Conservation (phyloP, 2,113 vertebrate genomes). For the Aplodontia rufa region DNA sequence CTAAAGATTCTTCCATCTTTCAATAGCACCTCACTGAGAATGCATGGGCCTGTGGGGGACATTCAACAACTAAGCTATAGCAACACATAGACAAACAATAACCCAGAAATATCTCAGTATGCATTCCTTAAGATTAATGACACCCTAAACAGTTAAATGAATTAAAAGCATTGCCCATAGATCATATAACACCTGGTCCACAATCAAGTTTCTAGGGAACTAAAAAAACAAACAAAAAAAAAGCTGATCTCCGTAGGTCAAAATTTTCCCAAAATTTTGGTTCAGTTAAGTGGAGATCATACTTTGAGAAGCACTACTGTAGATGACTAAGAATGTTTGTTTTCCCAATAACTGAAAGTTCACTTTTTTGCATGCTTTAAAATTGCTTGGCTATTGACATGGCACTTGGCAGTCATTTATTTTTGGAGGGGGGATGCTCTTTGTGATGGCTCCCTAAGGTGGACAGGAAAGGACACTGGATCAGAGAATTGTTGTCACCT, state of each 20-base stretch:
- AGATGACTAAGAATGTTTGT: background rate
- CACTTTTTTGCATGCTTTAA: constrained; percentile 2
- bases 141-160: background rate
- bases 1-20: background rate
- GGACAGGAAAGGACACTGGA: background rate
- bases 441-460: background rate
- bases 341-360: constrained; percentile 26
- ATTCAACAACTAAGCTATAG: background rate
- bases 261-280: background rate
- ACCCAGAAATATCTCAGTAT: background rate
- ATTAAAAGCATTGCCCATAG: constrained; percentile 27
- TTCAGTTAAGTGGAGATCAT: background rate
- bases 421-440: background rate
- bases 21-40: background rate
- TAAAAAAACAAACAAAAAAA: constrained; percentile 9
- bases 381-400: background rate
- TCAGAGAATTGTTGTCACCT: background rate
- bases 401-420: background rate
- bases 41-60: background rate
- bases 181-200: background rate
- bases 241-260: background rate
- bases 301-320: background rate
- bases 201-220: constrained; percentile 5
- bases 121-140: background rate
- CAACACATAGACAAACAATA: background rate